These are phyloP conservation scores for Eupithecia subfuscata DNA, from an alignment of 2,888 invertebrate genomes.

Conservation along the genomic window DNA sequence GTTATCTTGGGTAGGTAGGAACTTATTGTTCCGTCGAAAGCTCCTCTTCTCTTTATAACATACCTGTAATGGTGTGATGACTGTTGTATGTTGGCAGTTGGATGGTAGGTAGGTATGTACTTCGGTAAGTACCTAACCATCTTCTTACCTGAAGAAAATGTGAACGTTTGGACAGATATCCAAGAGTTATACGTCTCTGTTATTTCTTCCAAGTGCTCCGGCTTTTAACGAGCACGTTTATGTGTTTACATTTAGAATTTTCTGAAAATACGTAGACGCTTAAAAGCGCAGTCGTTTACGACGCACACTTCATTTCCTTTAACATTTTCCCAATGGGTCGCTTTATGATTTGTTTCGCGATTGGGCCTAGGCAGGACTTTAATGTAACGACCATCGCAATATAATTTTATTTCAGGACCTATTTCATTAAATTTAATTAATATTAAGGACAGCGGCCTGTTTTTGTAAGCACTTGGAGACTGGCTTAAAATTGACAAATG, in stretches of 20 bases:
- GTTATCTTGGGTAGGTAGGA: neutral
- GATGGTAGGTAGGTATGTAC: neutral
- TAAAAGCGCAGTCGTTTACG: constrained; percentile 46
- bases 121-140: neutral
- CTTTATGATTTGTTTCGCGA: constrained; percentile 12
- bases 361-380: constrained; percentile 8
- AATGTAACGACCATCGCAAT: constrained; percentile 4
- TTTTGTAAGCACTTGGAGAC: neutral
- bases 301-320: constrained; percentile 48
- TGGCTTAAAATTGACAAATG: neutral
- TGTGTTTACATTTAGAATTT: constrained; percentile 53
- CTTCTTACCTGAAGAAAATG: constrained; percentile 28
- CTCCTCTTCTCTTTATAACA: neutral
- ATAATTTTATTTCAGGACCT: constrained; percentile 12
- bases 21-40: neutral
- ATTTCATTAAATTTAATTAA: constrained; percentile 8
- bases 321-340: constrained; percentile 22
- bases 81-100: neutral
- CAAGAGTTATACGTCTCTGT: constrained; percentile 40
- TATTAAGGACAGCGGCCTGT: neutral
- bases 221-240: constrained; percentile 54
- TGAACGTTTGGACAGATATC: constrained; percentile 38
- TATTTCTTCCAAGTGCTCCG: constrained; percentile 45
- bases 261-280: constrained; percentile 49
- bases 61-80: neutral